Evolutionary conservation across 64 coral and sea anemone genomes (phyloP).

Genomic region (Catalaphyllia jardinei): DNA sequence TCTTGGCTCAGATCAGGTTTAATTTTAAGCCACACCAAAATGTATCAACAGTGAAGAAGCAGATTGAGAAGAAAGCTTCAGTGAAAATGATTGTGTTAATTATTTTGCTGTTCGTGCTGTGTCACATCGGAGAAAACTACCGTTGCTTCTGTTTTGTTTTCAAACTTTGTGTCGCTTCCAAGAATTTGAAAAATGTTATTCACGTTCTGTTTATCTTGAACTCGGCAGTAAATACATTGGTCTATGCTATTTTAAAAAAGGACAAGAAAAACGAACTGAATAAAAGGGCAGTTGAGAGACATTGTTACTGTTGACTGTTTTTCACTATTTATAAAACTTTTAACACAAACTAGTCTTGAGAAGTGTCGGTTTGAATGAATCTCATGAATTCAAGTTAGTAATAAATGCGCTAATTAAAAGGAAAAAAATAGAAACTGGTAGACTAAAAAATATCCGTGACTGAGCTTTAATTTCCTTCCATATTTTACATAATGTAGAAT

Average conservation of each 20-base stretch:
- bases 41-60: neutral
- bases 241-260: slow-evolving; percentile 6
- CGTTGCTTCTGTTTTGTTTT: slow-evolving; percentile 11
- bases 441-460: too few relatives aligned
- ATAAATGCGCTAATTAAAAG: too few relatives aligned
- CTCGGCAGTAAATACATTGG: slow-evolving; percentile 2
- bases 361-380: too few relatives aligned
- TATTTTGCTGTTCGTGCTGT: slow-evolving; percentile 20
- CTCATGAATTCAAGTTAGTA: too few relatives aligned
- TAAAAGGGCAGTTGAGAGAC: neutral
- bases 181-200: neutral
- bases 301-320: neutral
- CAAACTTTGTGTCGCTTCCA: neutral
- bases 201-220: slow-evolving; percentile 4
- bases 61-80: neutral
- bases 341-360: too few relatives aligned
- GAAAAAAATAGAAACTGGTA: too few relatives aligned
- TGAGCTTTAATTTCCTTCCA: too few relatives aligned
- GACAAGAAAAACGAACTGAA: slow-evolving; percentile 5
- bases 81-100: neutral
- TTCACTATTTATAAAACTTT: neutral
- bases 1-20: slow-evolving; percentile 9
- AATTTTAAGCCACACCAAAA: neutral
- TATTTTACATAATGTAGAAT: too few relatives aligned
- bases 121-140: slow-evolving; percentile 9